phyloP scores from a whole-genome alignment of 2,113 vertebrate species.

The Cyprinodon brontotheroides region DNA sequence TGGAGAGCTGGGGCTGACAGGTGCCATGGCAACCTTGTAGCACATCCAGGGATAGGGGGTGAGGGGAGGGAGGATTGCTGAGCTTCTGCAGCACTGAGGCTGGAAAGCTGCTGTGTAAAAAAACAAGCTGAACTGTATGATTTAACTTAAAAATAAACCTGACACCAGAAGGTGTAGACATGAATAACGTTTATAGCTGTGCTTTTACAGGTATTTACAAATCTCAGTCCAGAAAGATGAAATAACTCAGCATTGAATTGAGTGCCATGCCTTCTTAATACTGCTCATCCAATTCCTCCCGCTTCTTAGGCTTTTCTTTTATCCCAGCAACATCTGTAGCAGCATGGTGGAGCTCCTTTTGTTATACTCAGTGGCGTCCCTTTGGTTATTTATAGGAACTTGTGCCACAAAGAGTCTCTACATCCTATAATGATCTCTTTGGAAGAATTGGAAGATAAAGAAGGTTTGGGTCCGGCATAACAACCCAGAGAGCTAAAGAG shows the following conservation, averaged over 20 bases:
- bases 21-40: slow-evolving; percentile 52
- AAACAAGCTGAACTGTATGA: background rate
- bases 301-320: slow-evolving; percentile 16
- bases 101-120: slow-evolving; percentile 8
- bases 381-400: slow-evolving; percentile 69
- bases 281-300: slow-evolving; percentile 22
- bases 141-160: background rate
- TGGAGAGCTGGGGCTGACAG: slow-evolving; percentile 30
- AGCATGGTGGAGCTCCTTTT: slow-evolving; percentile 50
- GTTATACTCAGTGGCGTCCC: slow-evolving; percentile 53
- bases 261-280: slow-evolving; percentile 7
- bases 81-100: slow-evolving; percentile 23
- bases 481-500: too few relatives aligned
- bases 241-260: background rate
- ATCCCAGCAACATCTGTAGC: slow-evolving; percentile 62
- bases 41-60: slow-evolving; percentile 17
- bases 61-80: slow-evolving; percentile 17
- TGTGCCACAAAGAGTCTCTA: slow-evolving; percentile 37
- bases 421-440: slow-evolving; percentile 22
- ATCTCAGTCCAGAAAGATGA: background rate
- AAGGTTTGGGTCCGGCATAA: background rate
- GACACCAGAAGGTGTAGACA: background rate
- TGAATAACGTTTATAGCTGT: background rate
- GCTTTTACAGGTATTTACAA: background rate
- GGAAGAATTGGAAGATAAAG: slow-evolving; percentile 16